Base-by-base conservation (phyloP, 2,888 invertebrate species). In the Gonocerus acuteangulatus region DNA sequence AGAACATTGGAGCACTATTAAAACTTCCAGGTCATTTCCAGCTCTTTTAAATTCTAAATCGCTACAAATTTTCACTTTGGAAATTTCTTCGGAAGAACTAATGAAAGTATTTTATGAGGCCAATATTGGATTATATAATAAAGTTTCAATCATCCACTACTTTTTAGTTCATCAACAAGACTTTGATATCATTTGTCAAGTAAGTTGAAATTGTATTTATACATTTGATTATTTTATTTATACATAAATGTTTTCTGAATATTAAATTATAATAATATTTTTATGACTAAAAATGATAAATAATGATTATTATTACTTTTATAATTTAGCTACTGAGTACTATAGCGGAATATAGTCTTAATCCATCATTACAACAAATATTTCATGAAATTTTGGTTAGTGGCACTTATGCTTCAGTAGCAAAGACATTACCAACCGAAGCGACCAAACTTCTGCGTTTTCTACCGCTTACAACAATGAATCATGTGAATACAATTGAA, bases 341-440 rank as follows among this genome's bases (percentile, higher is more conserved):
- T 2, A 62, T 71, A 18, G 70, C 67, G 39, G 69, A 69, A 47
- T 63, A 67, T 19, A 61, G 65, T 52, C 61, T 84, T 1, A 80
- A 80, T 23, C 71, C 84, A 62, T 82, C 84, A 42, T 78, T 85
- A 36, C 80, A 83, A 60, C 82, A 81, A 65, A 76, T 88, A 58
- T 79, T 92, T 71, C 86, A 89, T 73, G 93, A 94, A 76, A 88
- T 87, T 70, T 77, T 94, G 2, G 82, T 90, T 47, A 85, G 85
- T 54, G 83, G 84, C 59, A 82, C 89, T 13, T 85, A 83, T 73
- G 80, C 85, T 0, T 77, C 84, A 16, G 83, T 88, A 0, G 81
- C 84, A 64, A 83, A 86, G 66, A 83, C 85, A 67, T 74, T 90
- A 65, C 82, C 87, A 1, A 76, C 81, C n/a, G 85, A 89, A 67